Base-by-base conservation (phyloP, 2,113 vertebrate species). In the Pteropus alecto region DNA sequence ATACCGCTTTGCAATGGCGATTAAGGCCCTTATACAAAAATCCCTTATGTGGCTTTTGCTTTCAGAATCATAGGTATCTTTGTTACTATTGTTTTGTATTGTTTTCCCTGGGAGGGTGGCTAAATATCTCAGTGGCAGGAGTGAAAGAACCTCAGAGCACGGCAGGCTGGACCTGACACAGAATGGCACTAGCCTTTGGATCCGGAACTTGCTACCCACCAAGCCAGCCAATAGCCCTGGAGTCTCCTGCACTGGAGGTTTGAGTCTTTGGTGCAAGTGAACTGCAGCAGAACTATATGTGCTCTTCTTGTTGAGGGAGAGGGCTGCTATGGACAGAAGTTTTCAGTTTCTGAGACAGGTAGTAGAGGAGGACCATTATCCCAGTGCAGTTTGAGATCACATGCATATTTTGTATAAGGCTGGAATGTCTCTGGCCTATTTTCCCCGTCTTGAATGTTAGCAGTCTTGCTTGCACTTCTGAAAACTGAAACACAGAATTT, bases 401-500 rank as follows among this genome's bases (percentile, higher is more conserved):
- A 82, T 1, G 6, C 56, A 65, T 5, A 8, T 35, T 61, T 24
- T 21, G 3, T 33, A 67, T 65, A 70, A 60, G 46, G 46, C 73
- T 21, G 18, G 5, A 48, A 30, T 13, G 26, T 41, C 87, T 67
- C 14, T 73, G 61, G 30, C 35, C 54, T 18, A 24, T n/a, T 71
- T 84, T 84, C 13, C 56, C 21, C 51, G n/a, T 70, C 24, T 12
- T 33, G 21, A 26, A 76, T 35, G 51, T 28, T 38, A 90, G n/a
- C 14, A 56, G 10, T 28, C 65, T 76, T 91, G 56, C 43, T 48
- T 77, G 21, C 10, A 51, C 67, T 89, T 86, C 21, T 3, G 22
- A 96, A 93, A 60, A 51, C 6, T n/a, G 24, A 88, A 93, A 85
- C 11, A 63, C 15, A 41, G 14, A 92, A 79, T 15, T 71, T 28